A percentile compares a stretch with the other conserved stretches of the same genome.
Evolutionary conservation across 2,888 invertebrate species (phyloP).

Genomic region (Molorchus minor): DNA sequence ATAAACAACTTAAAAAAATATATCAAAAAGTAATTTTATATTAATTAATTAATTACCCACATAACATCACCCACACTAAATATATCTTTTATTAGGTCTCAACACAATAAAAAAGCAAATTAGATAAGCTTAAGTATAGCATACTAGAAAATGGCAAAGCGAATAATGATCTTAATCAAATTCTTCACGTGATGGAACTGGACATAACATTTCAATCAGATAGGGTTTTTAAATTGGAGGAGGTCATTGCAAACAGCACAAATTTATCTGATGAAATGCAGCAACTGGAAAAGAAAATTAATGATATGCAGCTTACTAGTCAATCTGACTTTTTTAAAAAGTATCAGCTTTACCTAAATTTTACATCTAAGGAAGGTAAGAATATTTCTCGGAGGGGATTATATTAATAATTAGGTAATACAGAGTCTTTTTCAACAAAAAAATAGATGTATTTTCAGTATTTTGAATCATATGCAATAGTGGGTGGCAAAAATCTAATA

Average conservation of each 20-base stretch:
- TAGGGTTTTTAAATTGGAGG: slow-evolving; percentile 39
- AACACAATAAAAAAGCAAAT: slow-evolving; percentile 49
- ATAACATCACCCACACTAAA: too few relatives aligned
- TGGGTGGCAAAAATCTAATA: too few relatives aligned
- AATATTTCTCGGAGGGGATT: too few relatives aligned
- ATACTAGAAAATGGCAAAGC: slow-evolving; percentile 59
- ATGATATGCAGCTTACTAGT: slow-evolving; percentile 53
- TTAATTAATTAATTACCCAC: slow-evolving; percentile 22
- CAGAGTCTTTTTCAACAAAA: too few relatives aligned
- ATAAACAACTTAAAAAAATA: slow-evolving; percentile 53
- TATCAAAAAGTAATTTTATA: too few relatives aligned
- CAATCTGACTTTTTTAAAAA: slow-evolving; percentile 55
- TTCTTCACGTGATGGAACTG: slow-evolving; percentile 44
- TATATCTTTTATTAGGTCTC: slow-evolving; percentile 45
- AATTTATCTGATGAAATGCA: slow-evolving; percentile 54
- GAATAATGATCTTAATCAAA: slow-evolving; percentile 51
- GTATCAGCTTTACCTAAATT: slow-evolving; percentile 51
- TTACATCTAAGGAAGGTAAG: slow-evolving; percentile 53
- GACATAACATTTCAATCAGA: slow-evolving; percentile 42
- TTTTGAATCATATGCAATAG: too few relatives aligned
- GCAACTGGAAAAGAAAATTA: slow-evolving; percentile 52
- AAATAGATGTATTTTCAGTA: too few relatives aligned
- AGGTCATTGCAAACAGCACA: slow-evolving; percentile 39
- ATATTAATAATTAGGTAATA: too few relatives aligned
- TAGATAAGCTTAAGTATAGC: slow-evolving; percentile 65